A percentile compares a stretch with the other conserved stretches of the same genome.
These are phyloP conservation scores for Sebastes jordani DNA, from an alignment of 2,797 vertebrate genomes.

Conservation along the genomic window DNA sequence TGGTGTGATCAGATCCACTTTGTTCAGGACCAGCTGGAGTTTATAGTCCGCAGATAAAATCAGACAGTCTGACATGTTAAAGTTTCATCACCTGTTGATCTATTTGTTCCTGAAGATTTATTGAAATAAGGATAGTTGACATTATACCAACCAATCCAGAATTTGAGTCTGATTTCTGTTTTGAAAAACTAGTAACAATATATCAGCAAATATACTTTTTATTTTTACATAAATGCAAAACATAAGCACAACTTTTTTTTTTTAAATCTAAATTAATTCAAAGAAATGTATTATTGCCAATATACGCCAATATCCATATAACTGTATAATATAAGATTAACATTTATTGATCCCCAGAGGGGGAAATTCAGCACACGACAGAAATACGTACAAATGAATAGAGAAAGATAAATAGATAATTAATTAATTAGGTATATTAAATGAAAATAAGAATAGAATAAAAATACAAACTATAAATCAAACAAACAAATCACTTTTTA, in stretches of 20 bases:
- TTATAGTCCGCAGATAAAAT: background rate
- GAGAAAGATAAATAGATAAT: too few relatives aligned
- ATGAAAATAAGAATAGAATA: too few relatives aligned
- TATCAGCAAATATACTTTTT: background rate
- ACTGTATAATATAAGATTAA: background rate
- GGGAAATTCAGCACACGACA: background rate
- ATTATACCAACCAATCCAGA: too few relatives aligned
- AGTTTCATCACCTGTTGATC: background rate
- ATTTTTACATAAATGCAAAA: background rate
- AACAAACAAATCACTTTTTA: background rate
- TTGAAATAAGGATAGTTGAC: background rate
- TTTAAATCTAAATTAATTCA: background rate
- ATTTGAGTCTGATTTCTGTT: background rate
- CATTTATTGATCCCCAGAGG: background rate
- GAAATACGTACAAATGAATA: too few relatives aligned
- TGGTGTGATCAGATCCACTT: background rate
- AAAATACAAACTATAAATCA: too few relatives aligned
- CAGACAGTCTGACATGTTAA: background rate
- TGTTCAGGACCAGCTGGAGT: background rate
- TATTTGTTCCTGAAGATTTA: accelerated
- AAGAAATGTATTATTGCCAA: background rate
- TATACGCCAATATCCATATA: background rate
- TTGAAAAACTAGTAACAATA: too few relatives aligned
- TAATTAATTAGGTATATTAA: too few relatives aligned
- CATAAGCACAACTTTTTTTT: background rate